These are phyloP conservation scores for Capra hircus DNA, from an alignment of 2,113 vertebrate genomes.

Conservation along the genomic window DNA sequence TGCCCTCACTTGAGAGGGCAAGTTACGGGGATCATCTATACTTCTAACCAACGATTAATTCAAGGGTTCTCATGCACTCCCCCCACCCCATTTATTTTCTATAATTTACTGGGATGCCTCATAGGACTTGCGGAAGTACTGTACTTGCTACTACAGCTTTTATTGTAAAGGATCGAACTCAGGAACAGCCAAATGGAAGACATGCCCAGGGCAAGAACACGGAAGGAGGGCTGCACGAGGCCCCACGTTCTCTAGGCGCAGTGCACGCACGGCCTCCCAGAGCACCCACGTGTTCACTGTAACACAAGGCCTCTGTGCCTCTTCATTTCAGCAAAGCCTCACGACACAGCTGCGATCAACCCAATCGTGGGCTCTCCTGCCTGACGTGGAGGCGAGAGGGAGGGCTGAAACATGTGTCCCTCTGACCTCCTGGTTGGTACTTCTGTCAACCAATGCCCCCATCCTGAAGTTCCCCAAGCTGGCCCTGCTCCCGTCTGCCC, in stretches of 20 bases:
- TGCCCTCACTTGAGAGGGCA: neutral
- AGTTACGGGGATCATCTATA: neutral
- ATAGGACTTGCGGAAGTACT: neutral
- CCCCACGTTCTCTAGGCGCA: accelerated
- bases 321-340: neutral
- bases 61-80: neutral
- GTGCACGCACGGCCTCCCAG: accelerated
- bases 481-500: too few relatives aligned
- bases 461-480: neutral
- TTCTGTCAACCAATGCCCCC: neutral
- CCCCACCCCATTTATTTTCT: neutral
- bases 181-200: neutral
- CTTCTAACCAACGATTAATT: neutral
- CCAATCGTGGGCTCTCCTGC: neutral
- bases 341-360: neutral
- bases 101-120: neutral
- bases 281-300: neutral
- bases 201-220: neutral
- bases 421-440: neutral
- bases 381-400: neutral
- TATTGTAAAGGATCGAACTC: neutral
- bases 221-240: accelerated
- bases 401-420: neutral
- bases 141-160: neutral
- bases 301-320: neutral